Conservation (phyloP, 1,140 invertebrate species). For the Drosophila malerkotliana region DNA sequence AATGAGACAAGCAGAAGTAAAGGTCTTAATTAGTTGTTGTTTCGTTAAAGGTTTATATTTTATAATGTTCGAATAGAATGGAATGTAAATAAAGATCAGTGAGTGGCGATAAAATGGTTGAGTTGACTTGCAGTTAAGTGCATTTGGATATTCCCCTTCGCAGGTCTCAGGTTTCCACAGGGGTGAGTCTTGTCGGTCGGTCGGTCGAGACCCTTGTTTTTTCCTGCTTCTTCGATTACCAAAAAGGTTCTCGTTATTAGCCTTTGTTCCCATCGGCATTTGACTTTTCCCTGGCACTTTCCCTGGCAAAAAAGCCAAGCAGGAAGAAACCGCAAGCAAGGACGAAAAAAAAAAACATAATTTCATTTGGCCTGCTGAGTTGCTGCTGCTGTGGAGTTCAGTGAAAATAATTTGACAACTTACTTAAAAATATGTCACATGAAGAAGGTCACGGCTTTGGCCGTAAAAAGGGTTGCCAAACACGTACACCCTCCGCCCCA, state of each 20-base stretch:
- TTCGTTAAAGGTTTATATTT: conserved; percentile 3
- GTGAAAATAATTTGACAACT: conserved; percentile 69
- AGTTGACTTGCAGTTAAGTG: conserved; percentile 22
- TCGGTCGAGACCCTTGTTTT: neutral
- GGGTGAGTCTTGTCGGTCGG: conserved; percentile 4
- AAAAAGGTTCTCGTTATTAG: conserved; percentile 49
- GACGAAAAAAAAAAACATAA: conserved; percentile 17
- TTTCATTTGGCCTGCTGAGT: conserved; percentile 43
- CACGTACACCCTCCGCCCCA: conserved; percentile 9
- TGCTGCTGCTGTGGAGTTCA: conserved; percentile 34
- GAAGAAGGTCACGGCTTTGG: conserved; percentile 43
- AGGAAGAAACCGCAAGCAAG: conserved; percentile 26
- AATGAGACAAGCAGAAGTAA: neutral
- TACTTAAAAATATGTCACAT: conserved; percentile 42
- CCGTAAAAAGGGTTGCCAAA: conserved; percentile 31
- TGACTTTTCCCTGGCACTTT: conserved; percentile 45
- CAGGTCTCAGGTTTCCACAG: conserved; percentile 15
- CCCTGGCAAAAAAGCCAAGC: conserved; percentile 21
- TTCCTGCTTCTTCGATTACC: conserved; percentile 36
- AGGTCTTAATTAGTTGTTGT: conserved; percentile 26
- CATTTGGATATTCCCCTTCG: conserved; percentile 19
- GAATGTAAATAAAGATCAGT: conserved; percentile 28
- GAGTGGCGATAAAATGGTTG: conserved; percentile 4
- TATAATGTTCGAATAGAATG: neutral
- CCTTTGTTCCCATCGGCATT: conserved; percentile 38